Evolutionary conservation across 2,888 invertebrate genomes (phyloP).

Genomic region (Sepioteuthis lessoniana): DNA sequence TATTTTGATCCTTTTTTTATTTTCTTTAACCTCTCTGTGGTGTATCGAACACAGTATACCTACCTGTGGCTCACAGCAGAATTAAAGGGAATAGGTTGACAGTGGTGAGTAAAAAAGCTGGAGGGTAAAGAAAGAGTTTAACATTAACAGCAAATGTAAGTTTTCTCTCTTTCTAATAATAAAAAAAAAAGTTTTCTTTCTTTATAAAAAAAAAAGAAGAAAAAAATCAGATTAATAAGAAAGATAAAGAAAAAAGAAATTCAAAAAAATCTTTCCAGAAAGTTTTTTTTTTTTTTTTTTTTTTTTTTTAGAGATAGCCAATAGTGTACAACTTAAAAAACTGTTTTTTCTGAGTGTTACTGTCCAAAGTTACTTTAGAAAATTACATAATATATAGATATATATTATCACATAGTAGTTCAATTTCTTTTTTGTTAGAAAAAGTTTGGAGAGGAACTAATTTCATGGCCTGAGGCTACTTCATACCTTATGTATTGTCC

Average conservation of each 20-base stretch:
- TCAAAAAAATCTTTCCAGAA: background rate
- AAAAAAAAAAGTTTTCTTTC: background rate
- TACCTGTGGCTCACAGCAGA: background rate
- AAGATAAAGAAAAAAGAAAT: background rate
- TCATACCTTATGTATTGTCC: no score
- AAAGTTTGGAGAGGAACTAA: no score
- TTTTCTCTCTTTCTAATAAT: background rate
- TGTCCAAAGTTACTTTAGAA: background rate
- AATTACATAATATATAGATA: no score
- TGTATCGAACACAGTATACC: background rate
- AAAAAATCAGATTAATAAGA: background rate
- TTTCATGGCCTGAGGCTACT: no score
- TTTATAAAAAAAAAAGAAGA: background rate
- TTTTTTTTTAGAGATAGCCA: background rate
- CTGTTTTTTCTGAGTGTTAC: background rate
- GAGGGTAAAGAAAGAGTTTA: background rate
- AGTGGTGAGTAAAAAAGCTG: background rate
- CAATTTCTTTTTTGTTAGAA: no score
- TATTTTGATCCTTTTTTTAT: background rate
- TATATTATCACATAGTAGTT: no score
- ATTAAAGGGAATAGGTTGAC: background rate
- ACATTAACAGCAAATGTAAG: conserved; percentile 2
- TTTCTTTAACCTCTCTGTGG: background rate
- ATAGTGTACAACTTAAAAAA: background rate
- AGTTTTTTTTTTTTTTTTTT: background rate